Evolutionary conservation across 2,797 vertebrate species (phyloP).

Genomic region (Sternarchorhynchus goeldii): DNA sequence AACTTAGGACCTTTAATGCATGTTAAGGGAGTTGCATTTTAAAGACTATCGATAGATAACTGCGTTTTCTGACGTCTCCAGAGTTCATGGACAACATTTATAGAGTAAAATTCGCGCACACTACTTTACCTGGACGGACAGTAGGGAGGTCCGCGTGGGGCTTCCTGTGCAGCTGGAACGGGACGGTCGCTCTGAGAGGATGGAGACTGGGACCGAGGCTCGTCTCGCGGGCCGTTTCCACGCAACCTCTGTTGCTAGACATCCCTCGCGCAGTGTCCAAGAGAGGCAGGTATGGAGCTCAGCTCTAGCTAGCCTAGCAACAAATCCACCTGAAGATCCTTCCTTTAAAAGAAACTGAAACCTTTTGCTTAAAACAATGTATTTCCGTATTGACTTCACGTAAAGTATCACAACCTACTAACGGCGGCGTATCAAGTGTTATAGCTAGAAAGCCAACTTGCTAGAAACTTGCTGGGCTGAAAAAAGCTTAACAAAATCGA

Average conservation of each 20-base stretch:
- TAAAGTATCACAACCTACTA: background rate
- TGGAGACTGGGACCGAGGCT: conserved; percentile 69
- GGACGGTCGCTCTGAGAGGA: conserved; percentile 83
- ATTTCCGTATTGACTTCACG: background rate
- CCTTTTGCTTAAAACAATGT: background rate
- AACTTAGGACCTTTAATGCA: too few relatives aligned
- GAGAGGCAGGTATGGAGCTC: background rate
- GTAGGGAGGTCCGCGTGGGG: conserved; percentile 66
- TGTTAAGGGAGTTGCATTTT: too few relatives aligned
- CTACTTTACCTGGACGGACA: conserved; percentile 69
- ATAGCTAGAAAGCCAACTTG: background rate
- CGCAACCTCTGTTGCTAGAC: conserved; percentile 65
- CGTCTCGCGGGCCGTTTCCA: conserved; percentile 21
- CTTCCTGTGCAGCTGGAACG: conserved; percentile 78
- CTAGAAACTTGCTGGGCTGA: background rate
- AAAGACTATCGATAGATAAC: too few relatives aligned
- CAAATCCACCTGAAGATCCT: background rate
- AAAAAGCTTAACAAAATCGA: background rate
- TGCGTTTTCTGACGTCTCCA: too few relatives aligned
- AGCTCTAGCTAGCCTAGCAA: background rate
- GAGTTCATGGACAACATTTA: background rate
- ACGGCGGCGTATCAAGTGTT: background rate
- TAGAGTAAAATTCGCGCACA: background rate
- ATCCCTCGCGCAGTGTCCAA: conserved; percentile 51
- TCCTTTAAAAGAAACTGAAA: background rate